Evolutionary conservation across 1,140 invertebrate species (phyloP), one percentile per base, ranked within the genome.

Genomic region (Drosophila tsacasi): DNA sequence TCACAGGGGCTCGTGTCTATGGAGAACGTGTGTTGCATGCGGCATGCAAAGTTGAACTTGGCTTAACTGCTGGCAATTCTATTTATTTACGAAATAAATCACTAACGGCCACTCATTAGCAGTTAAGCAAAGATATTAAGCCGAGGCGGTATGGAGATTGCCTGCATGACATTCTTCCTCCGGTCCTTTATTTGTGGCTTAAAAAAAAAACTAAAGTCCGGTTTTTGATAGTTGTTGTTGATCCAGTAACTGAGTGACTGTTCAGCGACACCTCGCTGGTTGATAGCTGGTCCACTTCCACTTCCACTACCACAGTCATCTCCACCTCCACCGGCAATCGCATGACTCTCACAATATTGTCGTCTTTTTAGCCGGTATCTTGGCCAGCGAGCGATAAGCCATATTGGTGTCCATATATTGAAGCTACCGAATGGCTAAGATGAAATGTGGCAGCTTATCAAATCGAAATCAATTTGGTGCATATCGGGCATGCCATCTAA

Each of bases 41-140:
- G 62, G 67, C 83, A 83, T 83, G 76, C 87, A 81, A 91, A 91
- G 80, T 62, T 66, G 73, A 74, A 58, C 54, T 75, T 74, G 64
- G 57, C 64, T 58, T 69, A 81, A 83, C 66, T 83, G 83, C 73
- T 73, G 69, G 87, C 89, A 91, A 91, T 91, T 91, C 87, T 83
- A 91, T 91, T 91, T 91, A 91, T 91, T 91, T 91, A 76, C 66
- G 57, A 91, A 91, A 91, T 91, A 91, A 91, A 91, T 91, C 87
- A 91, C 87, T 83, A 91, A 91, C 83, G 83, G 87, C 89, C 69
- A 91, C 87, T 91, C 89, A 91, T 91, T 91, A 91, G 89, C 87
- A 84, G 80, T 79, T 91, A 87, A 91, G 81, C 81, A 79, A 81
- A 89, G 85, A 89, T 89, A 87, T 87, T 87, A 68, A 65, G 67